Base-by-base conservation (phyloP, 2,888 invertebrate genomes). In the Neoascia interrupta region DNA sequence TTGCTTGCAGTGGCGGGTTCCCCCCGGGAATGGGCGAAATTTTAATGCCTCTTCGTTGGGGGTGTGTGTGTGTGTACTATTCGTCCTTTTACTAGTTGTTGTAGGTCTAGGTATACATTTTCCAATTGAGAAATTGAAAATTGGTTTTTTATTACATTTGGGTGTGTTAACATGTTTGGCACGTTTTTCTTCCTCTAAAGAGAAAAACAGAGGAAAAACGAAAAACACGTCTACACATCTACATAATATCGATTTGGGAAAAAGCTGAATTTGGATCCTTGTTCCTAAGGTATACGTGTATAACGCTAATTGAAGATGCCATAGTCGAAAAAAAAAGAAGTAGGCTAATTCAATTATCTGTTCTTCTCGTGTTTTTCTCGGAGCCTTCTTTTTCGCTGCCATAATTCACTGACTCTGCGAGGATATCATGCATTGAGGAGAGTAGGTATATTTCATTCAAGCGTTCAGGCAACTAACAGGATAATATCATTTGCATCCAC, bases 51-150 rank as follows among this genome's bases (percentile, higher is more conserved):
- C n/a, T n/a, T n/a, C n/a, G n/a, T n/a, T n/a, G n/a, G n/a, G n/a
- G n/a, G n/a, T 19, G 21, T 0, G 11, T 19, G n/a, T n/a, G n/a
- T 45, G n/a, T 23, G 11, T 39, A 18, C 8, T 1, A 1, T 36
- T 36, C 1, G 31, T 16, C 49, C 13, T 2, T 34, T 6, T 51
- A 23, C n/a, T n/a, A n/a, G n/a, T n/a, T n/a, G n/a, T n/a, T n/a
- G n/a, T n/a, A n/a, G n/a, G n/a, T n/a, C n/a, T 26, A 18, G 11
- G 18, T 16, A 34, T 21, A 53, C 56, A 36, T 63, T 75, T 63
- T 64, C 51, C 70, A 64, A 64, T 76, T 64, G 63, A 53, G 58
- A 76, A 76, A 70, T 70, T 63, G 64, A 76, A 70, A 63, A 64
- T 70, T 58, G 63, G 28, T 56, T 70, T 70, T 69, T 64, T 75